A percentile compares a stretch with the other conserved stretches of the same genome.
Evolutionary conservation across 2,888 invertebrate species (phyloP).

Genomic region (Heterodera filipjevi): DNA sequence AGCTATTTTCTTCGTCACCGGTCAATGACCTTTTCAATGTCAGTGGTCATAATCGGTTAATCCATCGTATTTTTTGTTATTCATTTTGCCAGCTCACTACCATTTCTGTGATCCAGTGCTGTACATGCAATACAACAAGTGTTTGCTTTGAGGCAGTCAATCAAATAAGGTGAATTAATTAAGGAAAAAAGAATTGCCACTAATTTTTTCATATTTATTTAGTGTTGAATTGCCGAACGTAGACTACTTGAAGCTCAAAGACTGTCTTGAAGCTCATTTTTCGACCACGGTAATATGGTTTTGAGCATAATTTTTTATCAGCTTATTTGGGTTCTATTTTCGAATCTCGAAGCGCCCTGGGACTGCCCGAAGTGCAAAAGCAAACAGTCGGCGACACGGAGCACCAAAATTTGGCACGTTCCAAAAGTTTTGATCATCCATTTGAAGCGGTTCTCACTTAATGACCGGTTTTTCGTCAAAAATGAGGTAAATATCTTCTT

Average conservation of each 20-base stretch:
- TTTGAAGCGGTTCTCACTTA: constrained; percentile 56
- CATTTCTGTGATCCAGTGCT: constrained; percentile 53
- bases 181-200: constrained; percentile 24
- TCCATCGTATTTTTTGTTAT: not conserved
- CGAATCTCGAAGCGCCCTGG: constrained; percentile 55
- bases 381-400: constrained; percentile 44
- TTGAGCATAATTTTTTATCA: not conserved
- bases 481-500: constrained; percentile 43
- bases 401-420: constrained; percentile 53
- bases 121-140: constrained; percentile 46
- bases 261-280: constrained; percentile 46
- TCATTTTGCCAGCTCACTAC: constrained; percentile 47
- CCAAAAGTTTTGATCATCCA: constrained; percentile 57
- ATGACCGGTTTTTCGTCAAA: constrained; percentile 52
- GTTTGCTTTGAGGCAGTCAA: constrained; percentile 56
- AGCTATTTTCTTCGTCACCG: constrained; percentile 51
- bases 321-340: constrained; percentile 21
- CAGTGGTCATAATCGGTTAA: constrained; percentile 18
- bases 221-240: constrained; percentile 18
- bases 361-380: constrained; percentile 57
- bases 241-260: constrained; percentile 33
- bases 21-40: constrained; percentile 57
- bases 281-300: constrained; percentile 36
- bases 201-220: not conserved
- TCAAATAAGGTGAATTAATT: constrained; percentile 40